phyloP scores from a whole-genome alignment of 1,140 invertebrate species.

The Leptestheria dahalacensis region DNA sequence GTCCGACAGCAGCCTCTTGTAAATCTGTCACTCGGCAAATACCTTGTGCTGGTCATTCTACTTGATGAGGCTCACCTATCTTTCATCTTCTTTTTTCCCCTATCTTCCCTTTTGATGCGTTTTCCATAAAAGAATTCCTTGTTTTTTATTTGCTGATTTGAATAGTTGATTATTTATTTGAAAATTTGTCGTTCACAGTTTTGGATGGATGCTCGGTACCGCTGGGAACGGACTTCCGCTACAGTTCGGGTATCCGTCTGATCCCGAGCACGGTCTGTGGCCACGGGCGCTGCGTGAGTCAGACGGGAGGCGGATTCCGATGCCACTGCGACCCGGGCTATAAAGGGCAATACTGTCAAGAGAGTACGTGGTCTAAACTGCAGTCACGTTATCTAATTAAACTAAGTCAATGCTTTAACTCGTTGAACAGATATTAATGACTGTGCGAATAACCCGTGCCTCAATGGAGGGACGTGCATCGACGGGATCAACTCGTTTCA shows the following conservation, averaged over 20 bases:
- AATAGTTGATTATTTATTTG: slow-evolving; percentile 7
- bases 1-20: not conserved
- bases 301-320: slow-evolving; percentile 40
- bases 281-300: slow-evolving; percentile 56
- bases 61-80: not conserved
- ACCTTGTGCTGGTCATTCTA: not conserved
- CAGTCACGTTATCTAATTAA: no score
- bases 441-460: slow-evolving; percentile 27
- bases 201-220: slow-evolving; percentile 36
- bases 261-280: slow-evolving; percentile 41
- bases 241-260: slow-evolving; percentile 16
- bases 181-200: slow-evolving; percentile 24
- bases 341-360: slow-evolving; percentile 75
- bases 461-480: slow-evolving; percentile 45
- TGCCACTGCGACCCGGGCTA: slow-evolving; percentile 68
- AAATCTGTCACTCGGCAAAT: not conserved
- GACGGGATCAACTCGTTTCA: slow-evolving; percentile 55
- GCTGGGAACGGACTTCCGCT: slow-evolving; percentile 5
- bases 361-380: no score
- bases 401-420: no score
- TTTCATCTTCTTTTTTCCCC: not conserved
- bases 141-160: no score
- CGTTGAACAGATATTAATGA: slow-evolving; percentile 24
- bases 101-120: not conserved
- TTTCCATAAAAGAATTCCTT: no score